phyloP scores from a whole-genome alignment of 2,113 vertebrate species.

The Sinocyclocheilus grahami region DNA sequence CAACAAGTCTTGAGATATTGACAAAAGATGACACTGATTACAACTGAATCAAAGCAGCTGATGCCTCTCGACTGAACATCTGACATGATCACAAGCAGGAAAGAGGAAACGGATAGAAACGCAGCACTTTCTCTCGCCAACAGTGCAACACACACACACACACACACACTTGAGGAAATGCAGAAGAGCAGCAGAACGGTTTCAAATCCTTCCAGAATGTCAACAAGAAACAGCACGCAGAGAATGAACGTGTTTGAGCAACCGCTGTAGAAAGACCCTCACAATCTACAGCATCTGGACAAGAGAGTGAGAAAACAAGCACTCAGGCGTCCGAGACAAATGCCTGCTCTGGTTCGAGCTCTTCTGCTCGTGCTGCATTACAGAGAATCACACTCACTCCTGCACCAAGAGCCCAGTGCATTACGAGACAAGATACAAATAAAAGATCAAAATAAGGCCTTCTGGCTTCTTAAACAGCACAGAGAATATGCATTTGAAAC shows the following conservation, averaged over 20 bases:
- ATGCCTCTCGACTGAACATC: neutral
- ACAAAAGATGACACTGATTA: neutral
- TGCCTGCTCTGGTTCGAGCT: neutral
- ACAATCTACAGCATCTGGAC: neutral
- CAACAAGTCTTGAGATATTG: neutral
- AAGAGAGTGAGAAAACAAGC: neutral
- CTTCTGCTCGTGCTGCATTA: neutral
- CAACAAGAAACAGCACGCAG: constrained; percentile 51
- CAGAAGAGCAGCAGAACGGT: constrained; percentile 55
- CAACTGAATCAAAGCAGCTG: neutral
- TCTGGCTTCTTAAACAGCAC: neutral
- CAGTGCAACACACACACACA: neutral
- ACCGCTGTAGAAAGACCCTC: neutral
- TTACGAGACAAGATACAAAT: neutral
- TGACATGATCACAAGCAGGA: constrained; percentile 62
- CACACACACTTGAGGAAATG: constrained; percentile 64
- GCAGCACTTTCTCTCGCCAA: neutral
- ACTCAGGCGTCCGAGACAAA: neutral
- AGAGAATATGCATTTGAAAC: neutral
- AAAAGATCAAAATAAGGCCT: neutral
- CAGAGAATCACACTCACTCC: neutral
- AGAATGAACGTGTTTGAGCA: constrained; percentile 28
- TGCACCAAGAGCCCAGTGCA: neutral
- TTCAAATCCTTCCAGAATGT: constrained; percentile 62
- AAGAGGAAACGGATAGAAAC: constrained; percentile 56